A percentile compares a stretch with the other conserved stretches of the same genome.
Evolutionary conservation across 1,140 invertebrate genomes (phyloP).

Genomic region (Drosophila equinoxialis): DNA sequence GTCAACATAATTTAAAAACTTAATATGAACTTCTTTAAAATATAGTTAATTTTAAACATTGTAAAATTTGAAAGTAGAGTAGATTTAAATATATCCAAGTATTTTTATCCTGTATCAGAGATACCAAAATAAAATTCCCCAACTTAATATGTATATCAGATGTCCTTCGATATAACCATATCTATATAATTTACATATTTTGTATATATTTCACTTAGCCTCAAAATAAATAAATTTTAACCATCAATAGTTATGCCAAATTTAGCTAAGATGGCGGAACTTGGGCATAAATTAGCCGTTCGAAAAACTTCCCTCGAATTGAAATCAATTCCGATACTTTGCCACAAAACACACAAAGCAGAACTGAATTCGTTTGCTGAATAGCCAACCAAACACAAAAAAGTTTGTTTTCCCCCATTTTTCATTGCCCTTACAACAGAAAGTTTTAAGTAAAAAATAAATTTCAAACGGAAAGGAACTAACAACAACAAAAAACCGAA

Average conservation of each 20-base stretch:
- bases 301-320: slow-evolving; percentile 63
- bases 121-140: neutral
- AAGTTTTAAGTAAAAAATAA: slow-evolving; percentile 82
- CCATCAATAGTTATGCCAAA: slow-evolving; percentile 37
- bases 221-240: slow-evolving; percentile 69
- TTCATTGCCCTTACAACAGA: slow-evolving; percentile 76
- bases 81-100: no score
- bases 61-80: no score
- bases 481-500: slow-evolving; percentile 45
- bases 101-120: no score
- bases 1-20: no score
- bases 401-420: slow-evolving; percentile 77
- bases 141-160: neutral
- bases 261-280: slow-evolving; percentile 67
- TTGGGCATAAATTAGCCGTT: slow-evolving; percentile 78
- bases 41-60: no score
- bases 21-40: no score
- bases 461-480: slow-evolving; percentile 64
- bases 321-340: slow-evolving; percentile 76
- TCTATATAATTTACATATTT: slow-evolving; percentile 5
- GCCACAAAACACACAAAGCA: slow-evolving; percentile 34
- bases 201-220: slow-evolving; percentile 21
- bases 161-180: neutral
- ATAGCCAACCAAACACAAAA: slow-evolving; percentile 23
- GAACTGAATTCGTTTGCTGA: slow-evolving; percentile 54